Evolutionary conservation across 2,797 vertebrate species (phyloP), one percentile per base, ranked within the genome.

Genomic region (Lerista edwardsae): DNA sequence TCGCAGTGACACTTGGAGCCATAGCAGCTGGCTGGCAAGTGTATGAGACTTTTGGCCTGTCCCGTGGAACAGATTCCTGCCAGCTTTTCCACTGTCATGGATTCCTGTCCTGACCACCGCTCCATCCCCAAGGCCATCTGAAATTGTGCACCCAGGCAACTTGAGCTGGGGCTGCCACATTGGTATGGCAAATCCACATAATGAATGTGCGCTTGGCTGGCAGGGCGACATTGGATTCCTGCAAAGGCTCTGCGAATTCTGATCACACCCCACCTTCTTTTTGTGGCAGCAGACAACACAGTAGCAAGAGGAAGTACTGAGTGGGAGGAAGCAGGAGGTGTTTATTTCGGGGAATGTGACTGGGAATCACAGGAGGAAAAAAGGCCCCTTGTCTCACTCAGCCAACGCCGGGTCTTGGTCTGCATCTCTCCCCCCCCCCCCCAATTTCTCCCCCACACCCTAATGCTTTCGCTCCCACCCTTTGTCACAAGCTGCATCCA

Each of bases 31-130:
- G 19, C 71, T 51, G 51, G 61, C 68, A 84, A 81, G 29, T 9
- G 9, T 59, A 19, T 12, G 68, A 67, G 61, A 0, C 0, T 0
- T 5, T 21, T 3, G 31, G 2, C 8, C 65, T 29, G 19, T 19
- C 55, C 44, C 3, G 0, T 73, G 72, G 75, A 41, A 67, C 29
- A 69, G 29, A 1, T 1, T 47, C 44, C 36, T n/a, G 21, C n/a
- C 62, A 89, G 59, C 21, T 23, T 15, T 61, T 55, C 9, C 51
- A 65, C 44, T 3, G 27, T 36, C 12, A 47, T 25, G 57, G 2
- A 36, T 83, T 64, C 44, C 80, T 89, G 39, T 61, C 1, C 61
- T 80, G 41, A 65, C 31, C 41, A 55, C 78, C 5, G 1, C 7
- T 68, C 7, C 15, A 25, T 51, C 39, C 10, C 55, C 17, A 61